A percentile compares a stretch with the other conserved stretches of the same genome.
phyloP scores from a whole-genome alignment of 1,140 invertebrate genomes.

The Scylla paramamosain region DNA sequence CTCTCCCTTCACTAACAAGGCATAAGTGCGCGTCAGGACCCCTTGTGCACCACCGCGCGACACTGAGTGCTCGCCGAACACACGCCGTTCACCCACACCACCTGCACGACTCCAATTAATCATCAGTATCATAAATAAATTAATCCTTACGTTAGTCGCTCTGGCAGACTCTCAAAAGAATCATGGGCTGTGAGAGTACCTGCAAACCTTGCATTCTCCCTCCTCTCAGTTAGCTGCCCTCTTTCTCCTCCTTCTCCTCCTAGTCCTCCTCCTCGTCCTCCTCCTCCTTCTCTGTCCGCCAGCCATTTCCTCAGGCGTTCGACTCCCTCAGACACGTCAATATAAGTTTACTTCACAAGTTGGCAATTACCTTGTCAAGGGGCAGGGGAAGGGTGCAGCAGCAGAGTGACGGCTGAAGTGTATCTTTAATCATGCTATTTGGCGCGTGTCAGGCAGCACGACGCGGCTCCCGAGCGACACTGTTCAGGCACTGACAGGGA shows the following conservation, averaged over 20 bases:
- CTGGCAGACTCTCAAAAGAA: background rate
- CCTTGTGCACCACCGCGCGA: no score
- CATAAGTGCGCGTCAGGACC: background rate
- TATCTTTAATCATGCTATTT: slow-evolving; percentile 50
- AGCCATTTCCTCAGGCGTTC: background rate
- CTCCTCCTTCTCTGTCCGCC: background rate
- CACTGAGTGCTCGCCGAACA: no score
- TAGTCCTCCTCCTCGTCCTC: background rate
- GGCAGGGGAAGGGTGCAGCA: slow-evolving; percentile 34
- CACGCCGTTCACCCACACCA: no score
- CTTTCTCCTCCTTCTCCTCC: background rate
- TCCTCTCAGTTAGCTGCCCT: background rate
- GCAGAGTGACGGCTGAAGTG: slow-evolving; percentile 13
- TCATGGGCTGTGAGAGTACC: background rate
- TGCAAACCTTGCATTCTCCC: background rate
- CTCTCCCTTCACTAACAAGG: background rate
- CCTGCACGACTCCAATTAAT: no score
- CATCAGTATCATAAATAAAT: background rate
- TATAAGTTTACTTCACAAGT: slow-evolving; percentile 11
- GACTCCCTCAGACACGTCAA: slow-evolving; percentile 24
- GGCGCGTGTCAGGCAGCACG: slow-evolving; percentile 3
- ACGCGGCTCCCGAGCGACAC: background rate
- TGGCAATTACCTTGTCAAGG: slow-evolving; percentile 53
- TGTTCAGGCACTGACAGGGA: background rate
- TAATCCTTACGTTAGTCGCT: background rate